Evolutionary conservation across 2,113 vertebrate genomes (phyloP), one percentile per base, ranked within the genome.

Genomic region (Malurus melanocephalus): DNA sequence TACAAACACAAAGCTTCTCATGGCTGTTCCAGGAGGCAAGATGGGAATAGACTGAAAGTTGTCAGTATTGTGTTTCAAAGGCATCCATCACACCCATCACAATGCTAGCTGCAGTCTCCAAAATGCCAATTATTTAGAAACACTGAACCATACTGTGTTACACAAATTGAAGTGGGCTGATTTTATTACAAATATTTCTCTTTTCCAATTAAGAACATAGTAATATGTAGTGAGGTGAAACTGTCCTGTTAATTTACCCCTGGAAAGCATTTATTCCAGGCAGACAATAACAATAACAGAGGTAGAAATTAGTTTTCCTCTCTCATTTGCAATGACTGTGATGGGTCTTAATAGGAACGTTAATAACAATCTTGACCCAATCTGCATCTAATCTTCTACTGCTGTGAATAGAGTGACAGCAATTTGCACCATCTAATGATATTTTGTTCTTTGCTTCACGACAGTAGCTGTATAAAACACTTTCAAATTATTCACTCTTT

Each of bases 91-190:
- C 30, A 62, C 18, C 23, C 7, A 33, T 43, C 53, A 83, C 42
- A 57, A 19, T 46, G 65, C 60, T 45, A 84, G 57, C 68, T 72
- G 61, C 53, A 84, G 42, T 43, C 38, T 72, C 45, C 42, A 93
- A 80, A 78, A 67, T 53, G 51, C 18, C 81, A 92, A 43, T 88
- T 90, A 85, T 89, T 92, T 85, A 87, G 52, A 87, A 71, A 95
- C 71, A 43, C 18, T 59, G 66, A 90, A 83, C 83, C 24, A 65
- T 81, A 57, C 28, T 19, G 30, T 23, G 55, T 33, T 68, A 48
- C 49, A 75, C 53, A 85, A 73, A 92, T 85, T 67, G 49, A 87
- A 64, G 46, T 4, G 38, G 5, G 2, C 21, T 59, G 42, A 72
- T 81, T 75, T 77, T 85, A 61, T 88, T 59, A 78, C 62, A 88